Percentiles rank a stretch among this genome's conserved stretches.
These are phyloP conservation scores for Amblyjoppa fuscipennis DNA, from an alignment of 2,888 invertebrate species.

Conservation along the genomic window DNA sequence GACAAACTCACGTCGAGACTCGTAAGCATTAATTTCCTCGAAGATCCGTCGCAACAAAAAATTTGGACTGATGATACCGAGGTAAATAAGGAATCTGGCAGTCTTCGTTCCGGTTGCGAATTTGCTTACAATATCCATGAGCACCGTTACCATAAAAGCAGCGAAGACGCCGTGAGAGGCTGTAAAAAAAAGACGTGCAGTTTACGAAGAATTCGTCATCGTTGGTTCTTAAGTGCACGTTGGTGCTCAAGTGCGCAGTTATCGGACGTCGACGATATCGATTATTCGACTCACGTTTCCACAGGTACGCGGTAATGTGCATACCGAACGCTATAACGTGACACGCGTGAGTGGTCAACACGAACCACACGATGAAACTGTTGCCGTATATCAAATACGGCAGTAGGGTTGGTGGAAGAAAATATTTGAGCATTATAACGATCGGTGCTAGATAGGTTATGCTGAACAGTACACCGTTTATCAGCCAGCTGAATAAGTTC, in stretches of 20 bases:
- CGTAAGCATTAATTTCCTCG: conserved; percentile 80
- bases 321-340: conserved; percentile 81
- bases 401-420: conserved; percentile 77
- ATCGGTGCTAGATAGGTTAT: conserved; percentile 77
- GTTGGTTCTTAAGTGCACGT: background rate
- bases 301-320: conserved; percentile 82
- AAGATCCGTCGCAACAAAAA: conserved; percentile 78
- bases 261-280: background rate
- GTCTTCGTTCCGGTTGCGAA: conserved; percentile 49
- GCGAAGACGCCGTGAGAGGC: conserved; percentile 68
- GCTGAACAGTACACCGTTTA: conserved; percentile 79
- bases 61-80: conserved; percentile 82
- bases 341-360: conserved; percentile 77
- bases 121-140: conserved; percentile 62
- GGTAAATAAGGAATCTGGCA: conserved; percentile 66
- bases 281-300: conserved; percentile 78
- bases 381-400: conserved; percentile 81
- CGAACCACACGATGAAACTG: conserved; percentile 81
- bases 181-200: conserved; percentile 29
- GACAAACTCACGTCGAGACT: conserved; percentile 77
- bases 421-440: conserved; percentile 78
- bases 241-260: background rate
- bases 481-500: conserved; percentile 82
- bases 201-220: background rate
- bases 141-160: conserved; percentile 61